Conservation (phyloP, 2,797 vertebrate genomes). For the Malurus leucopterus region DNA sequence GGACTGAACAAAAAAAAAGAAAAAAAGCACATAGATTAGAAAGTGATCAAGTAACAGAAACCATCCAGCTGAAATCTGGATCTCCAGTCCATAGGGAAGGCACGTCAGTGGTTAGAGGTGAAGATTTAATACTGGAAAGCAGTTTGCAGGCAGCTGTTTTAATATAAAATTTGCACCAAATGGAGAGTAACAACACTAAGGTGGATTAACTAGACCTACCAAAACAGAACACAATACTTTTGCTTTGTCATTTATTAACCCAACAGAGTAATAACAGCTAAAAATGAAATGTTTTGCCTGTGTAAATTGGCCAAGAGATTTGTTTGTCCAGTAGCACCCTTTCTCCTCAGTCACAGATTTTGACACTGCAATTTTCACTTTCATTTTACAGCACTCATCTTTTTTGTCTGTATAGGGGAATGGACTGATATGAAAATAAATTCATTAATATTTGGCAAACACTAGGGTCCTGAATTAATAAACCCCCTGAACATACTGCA, state of each 20-base stretch:
- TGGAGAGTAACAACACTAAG: background rate
- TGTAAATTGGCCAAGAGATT: background rate
- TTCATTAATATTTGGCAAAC: background rate
- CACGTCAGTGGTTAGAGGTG: background rate
- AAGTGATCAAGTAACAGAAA: background rate
- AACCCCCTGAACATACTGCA: accelerated
- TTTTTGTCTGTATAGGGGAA: background rate
- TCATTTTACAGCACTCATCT: background rate
- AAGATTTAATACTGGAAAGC: background rate
- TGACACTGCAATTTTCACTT: background rate
- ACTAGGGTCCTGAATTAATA: background rate
- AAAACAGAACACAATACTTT: background rate
- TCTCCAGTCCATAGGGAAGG: background rate
- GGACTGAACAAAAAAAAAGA: background rate
- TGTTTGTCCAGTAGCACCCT: background rate
- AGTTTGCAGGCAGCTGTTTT: background rate
- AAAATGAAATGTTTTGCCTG: background rate
- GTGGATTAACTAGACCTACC: background rate
- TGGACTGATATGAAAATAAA: background rate
- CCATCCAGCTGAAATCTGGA: background rate
- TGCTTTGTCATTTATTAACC: background rate
- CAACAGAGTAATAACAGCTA: background rate
- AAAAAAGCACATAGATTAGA: accelerated
- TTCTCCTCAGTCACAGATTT: background rate
- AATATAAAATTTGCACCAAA: background rate